Evolutionary conservation across 37 sponge, comb jelly and placozoan genomes (phyloP).

Genomic region (Petrosia ficiformis): DNA sequence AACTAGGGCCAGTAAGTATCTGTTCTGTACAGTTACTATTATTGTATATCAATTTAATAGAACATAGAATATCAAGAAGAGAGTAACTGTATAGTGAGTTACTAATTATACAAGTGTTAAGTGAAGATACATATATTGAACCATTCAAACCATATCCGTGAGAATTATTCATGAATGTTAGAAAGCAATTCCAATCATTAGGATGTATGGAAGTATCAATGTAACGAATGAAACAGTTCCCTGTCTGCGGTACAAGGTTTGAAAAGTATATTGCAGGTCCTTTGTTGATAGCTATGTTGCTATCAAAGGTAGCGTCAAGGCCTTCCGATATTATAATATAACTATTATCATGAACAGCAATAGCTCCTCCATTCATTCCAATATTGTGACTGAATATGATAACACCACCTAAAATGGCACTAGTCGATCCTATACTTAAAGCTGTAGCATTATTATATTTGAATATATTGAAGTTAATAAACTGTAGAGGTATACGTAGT

Average conservation of each 20-base stretch:
- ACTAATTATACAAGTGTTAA: background rate
- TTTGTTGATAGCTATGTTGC: background rate
- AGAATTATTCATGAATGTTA: background rate
- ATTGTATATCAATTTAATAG: background rate
- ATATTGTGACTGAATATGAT: background rate
- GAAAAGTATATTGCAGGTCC: background rate
- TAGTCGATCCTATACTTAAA: background rate
- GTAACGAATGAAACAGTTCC: background rate
- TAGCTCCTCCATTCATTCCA: slow-evolving; percentile 1
- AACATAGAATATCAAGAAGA: background rate
- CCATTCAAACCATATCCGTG: background rate
- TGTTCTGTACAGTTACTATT: background rate
- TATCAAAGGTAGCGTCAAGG: background rate
- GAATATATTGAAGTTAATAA: too few relatives aligned
- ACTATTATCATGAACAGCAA: background rate
- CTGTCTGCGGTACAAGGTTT: background rate
- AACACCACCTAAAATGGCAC: background rate
- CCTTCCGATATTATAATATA: background rate
- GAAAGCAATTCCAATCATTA: background rate
- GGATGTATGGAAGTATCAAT: background rate
- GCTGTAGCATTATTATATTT: background rate
- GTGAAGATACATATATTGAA: background rate
- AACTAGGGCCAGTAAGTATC: background rate
- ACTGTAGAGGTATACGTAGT: too few relatives aligned
- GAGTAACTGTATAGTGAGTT: background rate